Percentiles rank a stretch among this genome's conserved stretches.
phyloP scores from a whole-genome alignment of 2,113 vertebrate species.

The Hystrix brachyura region DNA sequence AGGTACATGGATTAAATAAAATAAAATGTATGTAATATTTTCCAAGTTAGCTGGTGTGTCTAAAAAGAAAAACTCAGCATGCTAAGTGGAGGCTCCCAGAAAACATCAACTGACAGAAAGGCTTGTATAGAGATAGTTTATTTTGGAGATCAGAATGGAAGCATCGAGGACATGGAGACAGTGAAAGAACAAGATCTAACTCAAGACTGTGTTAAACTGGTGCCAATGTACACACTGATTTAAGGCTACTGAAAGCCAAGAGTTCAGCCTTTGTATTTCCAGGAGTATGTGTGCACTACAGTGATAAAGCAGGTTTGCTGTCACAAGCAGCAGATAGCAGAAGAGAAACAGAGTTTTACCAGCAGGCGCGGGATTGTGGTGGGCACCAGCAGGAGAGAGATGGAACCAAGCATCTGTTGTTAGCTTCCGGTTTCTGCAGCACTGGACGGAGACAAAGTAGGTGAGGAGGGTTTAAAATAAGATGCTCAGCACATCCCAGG shows the following conservation, averaged over 20 bases:
- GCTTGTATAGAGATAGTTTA: neutral
- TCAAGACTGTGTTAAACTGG: neutral
- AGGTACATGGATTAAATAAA: neutral
- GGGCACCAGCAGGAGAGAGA: neutral
- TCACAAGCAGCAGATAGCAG: neutral
- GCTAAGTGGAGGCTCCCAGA: neutral
- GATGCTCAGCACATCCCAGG: too few species aligned
- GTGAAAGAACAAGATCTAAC: neutral
- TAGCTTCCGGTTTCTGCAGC: neutral
- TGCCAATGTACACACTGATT: neutral
- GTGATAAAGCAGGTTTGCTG: neutral
- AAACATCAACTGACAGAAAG: neutral
- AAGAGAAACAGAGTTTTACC: neutral
- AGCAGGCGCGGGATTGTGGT: fast-evolving
- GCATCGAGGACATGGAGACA: neutral
- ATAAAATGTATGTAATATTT: neutral
- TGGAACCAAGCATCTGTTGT: neutral
- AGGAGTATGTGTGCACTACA: neutral
- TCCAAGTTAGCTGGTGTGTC: neutral
- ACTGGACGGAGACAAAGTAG: neutral
- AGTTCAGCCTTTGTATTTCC: neutral
- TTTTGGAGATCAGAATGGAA: neutral
- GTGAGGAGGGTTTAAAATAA: neutral
- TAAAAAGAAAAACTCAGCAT: neutral
- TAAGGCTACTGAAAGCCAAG: neutral